Percentiles rank a stretch among this genome's conserved stretches.
These are phyloP conservation scores for Eupithecia vulgata DNA, from an alignment of 2,888 invertebrate genomes.

Conservation along the genomic window DNA sequence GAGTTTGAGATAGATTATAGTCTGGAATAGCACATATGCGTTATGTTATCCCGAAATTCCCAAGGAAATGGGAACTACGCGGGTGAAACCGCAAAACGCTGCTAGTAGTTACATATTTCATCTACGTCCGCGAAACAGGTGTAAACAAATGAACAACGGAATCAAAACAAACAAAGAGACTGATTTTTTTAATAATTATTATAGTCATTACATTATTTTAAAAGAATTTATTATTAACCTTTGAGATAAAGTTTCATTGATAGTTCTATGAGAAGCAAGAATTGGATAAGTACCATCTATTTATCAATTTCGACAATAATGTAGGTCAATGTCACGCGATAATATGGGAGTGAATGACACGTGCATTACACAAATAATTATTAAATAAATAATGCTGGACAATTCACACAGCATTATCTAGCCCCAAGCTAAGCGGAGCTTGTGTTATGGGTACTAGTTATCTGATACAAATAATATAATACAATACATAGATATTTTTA, in stretches of 20 bases:
- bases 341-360: constrained; percentile 26
- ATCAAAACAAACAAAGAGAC: neutral
- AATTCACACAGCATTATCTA: no score
- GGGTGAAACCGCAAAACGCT: no score
- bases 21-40: no score
- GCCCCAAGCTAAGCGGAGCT: no score
- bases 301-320: constrained; percentile 20
- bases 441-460: no score
- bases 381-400: no score
- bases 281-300: constrained; percentile 16
- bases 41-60: no score
- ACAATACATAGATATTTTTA: no score
- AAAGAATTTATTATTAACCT: neutral
- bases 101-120: neutral
- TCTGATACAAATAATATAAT: no score
- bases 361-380: no score
- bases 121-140: neutral
- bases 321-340: constrained; percentile 27
- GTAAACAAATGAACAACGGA: neutral
- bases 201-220: neutral
- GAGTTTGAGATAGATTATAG: no score
- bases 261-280: constrained; percentile 5
- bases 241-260: constrained; percentile 11
- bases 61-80: no score
- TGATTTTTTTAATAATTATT: neutral